Evolutionary conservation across 2,113 vertebrate genomes (phyloP).

Genomic region (Andinoacara biseriatus): DNA sequence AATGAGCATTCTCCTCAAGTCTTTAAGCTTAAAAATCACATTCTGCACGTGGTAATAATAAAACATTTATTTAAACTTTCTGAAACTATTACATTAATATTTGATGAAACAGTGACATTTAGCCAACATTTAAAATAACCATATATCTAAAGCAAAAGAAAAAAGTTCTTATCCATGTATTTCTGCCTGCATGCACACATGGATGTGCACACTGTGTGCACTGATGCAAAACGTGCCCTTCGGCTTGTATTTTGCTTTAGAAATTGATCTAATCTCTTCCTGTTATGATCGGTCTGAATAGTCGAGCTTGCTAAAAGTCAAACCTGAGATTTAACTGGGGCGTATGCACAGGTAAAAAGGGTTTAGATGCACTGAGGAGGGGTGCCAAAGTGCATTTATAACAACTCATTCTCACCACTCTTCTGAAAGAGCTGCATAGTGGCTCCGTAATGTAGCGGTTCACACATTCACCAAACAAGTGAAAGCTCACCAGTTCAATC

Average conservation of each 20-base stretch:
- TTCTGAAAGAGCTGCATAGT: too few relatives aligned
- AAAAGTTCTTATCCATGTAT: neutral
- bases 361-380: neutral
- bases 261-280: neutral
- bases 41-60: neutral
- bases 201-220: neutral
- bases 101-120: neutral
- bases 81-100: neutral
- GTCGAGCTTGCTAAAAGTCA: neutral
- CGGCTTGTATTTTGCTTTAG: neutral
- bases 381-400: neutral
- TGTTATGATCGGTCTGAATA: neutral
- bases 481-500: too few relatives aligned
- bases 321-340: neutral
- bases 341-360: neutral
- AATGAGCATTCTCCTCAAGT: neutral
- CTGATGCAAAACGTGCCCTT: neutral
- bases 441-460: too few relatives aligned
- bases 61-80: fast-evolving
- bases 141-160: neutral
- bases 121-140: neutral
- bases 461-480: too few relatives aligned
- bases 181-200: neutral
- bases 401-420: too few relatives aligned
- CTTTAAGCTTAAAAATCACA: neutral